Percentiles rank a stretch among this genome's conserved stretches.
These are phyloP conservation scores for Podargus strigoides DNA, from an alignment of 2,797 vertebrate genomes.

Conservation along the genomic window DNA sequence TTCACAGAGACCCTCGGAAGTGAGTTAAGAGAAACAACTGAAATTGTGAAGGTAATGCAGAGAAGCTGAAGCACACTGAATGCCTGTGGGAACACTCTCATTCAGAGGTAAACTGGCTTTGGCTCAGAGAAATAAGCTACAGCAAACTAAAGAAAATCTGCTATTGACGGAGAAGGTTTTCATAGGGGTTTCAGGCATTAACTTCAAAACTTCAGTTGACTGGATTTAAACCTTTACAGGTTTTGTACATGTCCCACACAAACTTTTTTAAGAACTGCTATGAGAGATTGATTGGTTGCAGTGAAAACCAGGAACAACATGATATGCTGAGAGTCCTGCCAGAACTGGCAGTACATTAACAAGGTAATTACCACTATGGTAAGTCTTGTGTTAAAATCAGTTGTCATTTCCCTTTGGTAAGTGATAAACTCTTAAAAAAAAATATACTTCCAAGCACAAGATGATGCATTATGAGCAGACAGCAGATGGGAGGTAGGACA, in stretches of 20 bases:
- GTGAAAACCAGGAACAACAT: not conserved
- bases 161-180: not conserved
- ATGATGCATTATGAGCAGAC: not conserved
- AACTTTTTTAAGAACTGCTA: not conserved
- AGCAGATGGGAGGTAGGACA: not conserved
- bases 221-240: not conserved
- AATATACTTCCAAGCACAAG: not conserved
- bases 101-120: not conserved
- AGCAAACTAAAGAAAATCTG: not conserved
- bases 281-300: not conserved
- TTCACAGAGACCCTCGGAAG: not conserved
- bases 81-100: not conserved
- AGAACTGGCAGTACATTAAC: not conserved
- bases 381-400: not conserved
- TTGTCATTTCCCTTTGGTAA: not conserved
- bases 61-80: not conserved
- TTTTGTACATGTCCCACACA: not conserved
- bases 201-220: not conserved
- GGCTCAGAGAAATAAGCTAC: not conserved
- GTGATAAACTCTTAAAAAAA: accelerated
- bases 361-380: too few relatives aligned
- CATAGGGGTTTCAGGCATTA: not conserved
- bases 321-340: not conserved
- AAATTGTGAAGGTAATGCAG: not conserved
- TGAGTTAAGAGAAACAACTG: not conserved